Base-by-base conservation (phyloP, 1,140 invertebrate species). In the Drosophila nebulosa region DNA sequence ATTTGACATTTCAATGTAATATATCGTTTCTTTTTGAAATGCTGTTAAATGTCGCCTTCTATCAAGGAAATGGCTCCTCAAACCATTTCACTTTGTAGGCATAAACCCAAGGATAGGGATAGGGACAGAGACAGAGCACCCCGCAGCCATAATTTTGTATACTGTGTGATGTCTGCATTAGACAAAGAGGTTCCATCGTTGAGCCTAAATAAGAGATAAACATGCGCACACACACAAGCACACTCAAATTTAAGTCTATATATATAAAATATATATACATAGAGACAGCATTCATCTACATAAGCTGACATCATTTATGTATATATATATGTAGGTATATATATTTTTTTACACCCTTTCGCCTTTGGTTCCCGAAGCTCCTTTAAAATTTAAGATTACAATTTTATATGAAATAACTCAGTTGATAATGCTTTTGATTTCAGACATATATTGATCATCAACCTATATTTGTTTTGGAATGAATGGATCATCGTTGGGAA, bases 141-240 rank as follows among this genome's bases (percentile, higher is more conserved):
- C 16, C 39, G 16, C 7, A 46, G 39, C 3, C 39, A 46, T 46
- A 46, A 46, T 21, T 46, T 46, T 46, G 30, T 32, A 10, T 46
- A 46, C 39, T 46, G 39, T 21, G 18, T 46, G 39, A 46, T 46
- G 39, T 46, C 39, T 46, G 65, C 22, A 64, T 50, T 50, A 30
- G 27, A 56, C 46, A 55, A 64, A 66, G 64, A 62, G 32, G 24
- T 26, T 16, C 26, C 4, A 16, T n/a, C 62, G 21, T 24, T 74
- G 56, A 68, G 67, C 63, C 55, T 42, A 79, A 77, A 76, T 77
- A 64, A 69, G 69, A 79, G 77, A 73, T 77, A 77, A 77, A 59
- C 63, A 66, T 57, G 35, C 55, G 51, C 56, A 22, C 52, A 56
- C 42, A 67, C 32, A 50, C 50, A 55, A 55, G 9, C 7, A 39